Percentiles rank a stretch among this genome's conserved stretches.
Evolutionary conservation across 2,113 vertebrate genomes (phyloP).

Genomic region (Ancistrus triradiatus): DNA sequence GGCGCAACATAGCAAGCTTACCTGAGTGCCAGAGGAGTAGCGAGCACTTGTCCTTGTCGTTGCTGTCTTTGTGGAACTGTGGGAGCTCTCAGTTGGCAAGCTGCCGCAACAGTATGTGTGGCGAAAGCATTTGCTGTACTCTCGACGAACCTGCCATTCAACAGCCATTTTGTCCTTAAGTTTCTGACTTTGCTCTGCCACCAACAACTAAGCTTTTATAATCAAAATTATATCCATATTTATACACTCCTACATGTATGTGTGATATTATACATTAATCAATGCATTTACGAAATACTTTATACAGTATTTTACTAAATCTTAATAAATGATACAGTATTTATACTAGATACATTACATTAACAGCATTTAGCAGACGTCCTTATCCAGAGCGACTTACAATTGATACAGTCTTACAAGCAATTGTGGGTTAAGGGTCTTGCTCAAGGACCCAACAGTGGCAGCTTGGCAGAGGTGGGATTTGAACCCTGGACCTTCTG

Average conservation of each 20-base stretch:
- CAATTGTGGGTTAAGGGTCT: too few species aligned
- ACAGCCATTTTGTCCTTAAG: constrained; percentile 20
- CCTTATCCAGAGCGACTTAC: too few species aligned
- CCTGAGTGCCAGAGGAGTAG: constrained; percentile 98
- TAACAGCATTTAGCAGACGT: too few species aligned
- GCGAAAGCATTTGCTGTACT: constrained; percentile 96
- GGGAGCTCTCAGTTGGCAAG: constrained; percentile 89
- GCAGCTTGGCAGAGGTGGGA: neutral
- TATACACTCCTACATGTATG: too few species aligned
- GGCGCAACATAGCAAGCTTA: constrained; percentile 53
- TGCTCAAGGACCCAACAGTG: too few species aligned
- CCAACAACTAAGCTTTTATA: constrained; percentile 2
- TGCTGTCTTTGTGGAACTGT: constrained; percentile 91
- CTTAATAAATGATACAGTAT: too few species aligned
- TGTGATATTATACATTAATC: too few species aligned
- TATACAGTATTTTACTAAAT: too few species aligned
- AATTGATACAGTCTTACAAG: too few species aligned
- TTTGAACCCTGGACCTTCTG: too few species aligned
- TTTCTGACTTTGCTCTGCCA: neutral
- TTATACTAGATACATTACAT: too few species aligned
- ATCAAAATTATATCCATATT: neutral
- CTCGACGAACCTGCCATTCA: constrained; percentile 86
- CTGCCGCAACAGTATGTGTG: constrained; percentile 93
- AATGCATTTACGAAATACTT: too few species aligned
- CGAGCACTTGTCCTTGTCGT: constrained; percentile 92